These are phyloP conservation scores for Planiliza haematocheilus DNA, from an alignment of 2,113 vertebrate species.

Conservation along the genomic window DNA sequence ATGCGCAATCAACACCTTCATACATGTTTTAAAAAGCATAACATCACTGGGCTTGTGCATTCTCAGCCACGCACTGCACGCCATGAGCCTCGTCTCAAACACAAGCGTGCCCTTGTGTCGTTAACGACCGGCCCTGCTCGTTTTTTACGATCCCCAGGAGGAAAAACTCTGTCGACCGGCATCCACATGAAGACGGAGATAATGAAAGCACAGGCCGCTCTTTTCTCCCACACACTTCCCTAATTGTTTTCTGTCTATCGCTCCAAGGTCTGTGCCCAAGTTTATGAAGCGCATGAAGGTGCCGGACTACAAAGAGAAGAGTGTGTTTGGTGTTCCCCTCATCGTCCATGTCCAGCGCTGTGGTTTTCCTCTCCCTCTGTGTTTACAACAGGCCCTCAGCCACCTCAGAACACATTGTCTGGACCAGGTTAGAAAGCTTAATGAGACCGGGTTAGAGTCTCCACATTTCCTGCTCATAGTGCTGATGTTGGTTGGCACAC, in stretches of 20 bases:
- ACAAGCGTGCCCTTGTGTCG: constrained; percentile 45
- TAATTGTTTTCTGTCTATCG: constrained; percentile 51
- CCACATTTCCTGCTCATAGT: neutral
- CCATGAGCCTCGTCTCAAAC: constrained; percentile 1
- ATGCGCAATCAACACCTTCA: constrained; percentile 8
- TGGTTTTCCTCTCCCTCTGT: constrained; percentile 89
- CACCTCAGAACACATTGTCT: constrained; percentile 92
- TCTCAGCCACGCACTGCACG: neutral
- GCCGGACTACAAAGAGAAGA: constrained; percentile 80
- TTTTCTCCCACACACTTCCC: constrained; percentile 50
- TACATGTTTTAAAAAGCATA: neutral
- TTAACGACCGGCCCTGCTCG: constrained; percentile 38
- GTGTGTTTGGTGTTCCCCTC: constrained; percentile 86
- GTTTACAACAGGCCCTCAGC: constrained; percentile 92
- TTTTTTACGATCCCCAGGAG: constrained; percentile 54
- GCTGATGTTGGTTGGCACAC: neutral
- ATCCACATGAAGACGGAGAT: constrained; percentile 22
- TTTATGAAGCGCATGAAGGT: constrained; percentile 82
- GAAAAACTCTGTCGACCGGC: constrained; percentile 46
- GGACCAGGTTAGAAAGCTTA: constrained; percentile 89
- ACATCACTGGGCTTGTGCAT: constrained; percentile 3
- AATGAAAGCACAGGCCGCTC: constrained; percentile 42
- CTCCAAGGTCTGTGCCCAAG: constrained; percentile 79
- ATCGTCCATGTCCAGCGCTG: constrained; percentile 94
- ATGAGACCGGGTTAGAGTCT: constrained; percentile 15